These are phyloP conservation scores for Idaea biselata DNA, from an alignment of 2,888 invertebrate species.

Conservation along the genomic window DNA sequence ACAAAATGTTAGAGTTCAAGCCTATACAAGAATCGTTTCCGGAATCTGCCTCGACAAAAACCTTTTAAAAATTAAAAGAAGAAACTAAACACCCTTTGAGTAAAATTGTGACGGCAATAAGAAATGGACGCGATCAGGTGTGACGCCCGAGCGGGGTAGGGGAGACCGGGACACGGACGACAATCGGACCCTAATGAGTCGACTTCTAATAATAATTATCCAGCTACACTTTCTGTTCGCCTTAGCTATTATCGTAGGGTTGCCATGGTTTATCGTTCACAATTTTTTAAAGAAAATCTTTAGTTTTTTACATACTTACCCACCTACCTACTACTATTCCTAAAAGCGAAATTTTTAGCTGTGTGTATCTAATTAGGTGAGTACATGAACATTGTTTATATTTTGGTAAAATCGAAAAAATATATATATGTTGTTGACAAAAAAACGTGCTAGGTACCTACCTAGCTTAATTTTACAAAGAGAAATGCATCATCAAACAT, in stretches of 20 bases:
- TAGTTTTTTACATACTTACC: no score
- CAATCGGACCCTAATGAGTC: slow-evolving; percentile 78
- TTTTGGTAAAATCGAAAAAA: no score
- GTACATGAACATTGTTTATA: no score
- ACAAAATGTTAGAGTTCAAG: no score
- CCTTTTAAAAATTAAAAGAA: not conserved
- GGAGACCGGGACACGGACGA: slow-evolving; percentile 41
- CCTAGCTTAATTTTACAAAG: no score
- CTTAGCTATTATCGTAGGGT: slow-evolving; percentile 58
- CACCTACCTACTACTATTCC: not conserved
- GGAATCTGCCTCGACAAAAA: not conserved
- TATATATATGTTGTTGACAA: no score
- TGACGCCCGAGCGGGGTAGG: slow-evolving; percentile 33
- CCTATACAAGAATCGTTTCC: no score
- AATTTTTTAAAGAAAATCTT: not conserved
- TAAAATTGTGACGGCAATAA: slow-evolving; percentile 57
- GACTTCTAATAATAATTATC: slow-evolving; percentile 76
- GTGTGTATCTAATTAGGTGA: no score
- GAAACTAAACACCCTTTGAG: slow-evolving; percentile 44
- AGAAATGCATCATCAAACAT: no score
- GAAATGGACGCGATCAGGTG: slow-evolving; percentile 70
- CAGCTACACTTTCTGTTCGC: slow-evolving; percentile 74
- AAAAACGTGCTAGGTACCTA: no score
- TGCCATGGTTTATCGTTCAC: slow-evolving; percentile 29
- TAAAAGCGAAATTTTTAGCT: no score